Base-by-base conservation (phyloP, 2,888 invertebrate genomes). In the Priocnemis perturbator region DNA sequence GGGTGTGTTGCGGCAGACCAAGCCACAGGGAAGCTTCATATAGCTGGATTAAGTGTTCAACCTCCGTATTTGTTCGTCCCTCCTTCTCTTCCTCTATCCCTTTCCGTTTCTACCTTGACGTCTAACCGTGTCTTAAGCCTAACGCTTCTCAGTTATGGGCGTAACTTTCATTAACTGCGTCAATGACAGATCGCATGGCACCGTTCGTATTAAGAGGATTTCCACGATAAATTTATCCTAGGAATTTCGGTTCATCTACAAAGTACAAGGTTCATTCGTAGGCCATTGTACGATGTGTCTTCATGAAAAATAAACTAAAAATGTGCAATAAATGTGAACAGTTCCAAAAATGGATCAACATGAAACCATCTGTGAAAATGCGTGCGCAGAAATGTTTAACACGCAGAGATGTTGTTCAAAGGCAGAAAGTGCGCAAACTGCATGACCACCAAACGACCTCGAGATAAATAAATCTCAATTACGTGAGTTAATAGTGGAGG, bases 401-500 rank as follows among this genome's bases (percentile, higher is more conserved):
- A 53, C n/a, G 3, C 23, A 59, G 57, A 57, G 61, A 64, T 14
- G 26, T 15, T 17, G 20, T 17, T 30, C 37, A 15, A 23, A 11
- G 14, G 7, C 15, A 14, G n/a, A 48, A 64, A 19, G 19, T 44
- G 45, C 20, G 58, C 37, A 37, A 37, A 26, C 62, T 30, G 60
- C 44, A n/a, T 60, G 60, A 48, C 60, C 60, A 60, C 60, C 45
- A 70, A 70, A 63, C 77, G 73, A 77, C 79, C 83, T 79, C 81
- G 72, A 76, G 83, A 86, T 87, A 88, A 88, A 88, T 88, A 88
- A 88, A 88, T 88, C 88, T 88, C 88, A 87, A 88, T 88, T 88
- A 88, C 84, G 84, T 78, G 83, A 87, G 82, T 88, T 87, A 86
- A 87, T 85, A 81, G 78, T 74, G 77, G 44, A 59, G 60, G 37